Evolutionary conservation across 2,888 invertebrate species (phyloP).

Genomic region (Campoplex capitator): DNA sequence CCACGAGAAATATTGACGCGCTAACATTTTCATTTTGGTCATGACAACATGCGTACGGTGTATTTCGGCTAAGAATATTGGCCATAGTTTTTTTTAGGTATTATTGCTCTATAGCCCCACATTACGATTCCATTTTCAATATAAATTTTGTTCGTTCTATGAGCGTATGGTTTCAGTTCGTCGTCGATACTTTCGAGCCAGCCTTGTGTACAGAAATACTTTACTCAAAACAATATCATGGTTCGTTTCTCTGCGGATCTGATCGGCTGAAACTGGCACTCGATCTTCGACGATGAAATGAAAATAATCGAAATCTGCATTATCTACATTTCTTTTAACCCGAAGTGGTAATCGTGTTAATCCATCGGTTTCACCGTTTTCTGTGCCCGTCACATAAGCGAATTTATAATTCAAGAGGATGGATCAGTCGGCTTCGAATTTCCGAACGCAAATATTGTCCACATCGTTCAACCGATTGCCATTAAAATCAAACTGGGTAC

Average conservation of each 20-base stretch:
- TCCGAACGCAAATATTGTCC: too few relatives aligned
- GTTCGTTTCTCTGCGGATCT: conserved; percentile 34
- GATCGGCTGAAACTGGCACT: conserved; percentile 46
- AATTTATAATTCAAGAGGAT: conserved; percentile 64
- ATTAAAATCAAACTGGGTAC: too few relatives aligned
- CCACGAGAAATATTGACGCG: conserved; percentile 62
- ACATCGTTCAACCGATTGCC: too few relatives aligned
- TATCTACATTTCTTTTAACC: conserved; percentile 42
- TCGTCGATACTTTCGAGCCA: conserved; percentile 37
- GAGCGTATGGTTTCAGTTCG: conserved; percentile 19
- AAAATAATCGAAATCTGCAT: conserved; percentile 51
- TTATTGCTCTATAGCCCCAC: conserved; percentile 62
- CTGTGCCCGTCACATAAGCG: conserved; percentile 64
- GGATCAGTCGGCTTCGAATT: too few relatives aligned
- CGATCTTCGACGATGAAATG: conserved; percentile 58
- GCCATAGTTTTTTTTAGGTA: conserved; percentile 14
- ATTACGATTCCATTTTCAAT: conserved; percentile 48
- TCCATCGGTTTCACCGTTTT: conserved; percentile 64
- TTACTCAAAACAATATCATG: conserved; percentile 41
- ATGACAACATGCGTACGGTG: conserved; percentile 59
- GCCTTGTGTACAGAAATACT: conserved; percentile 36
- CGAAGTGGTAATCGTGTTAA: conserved; percentile 61
- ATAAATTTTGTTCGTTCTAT: conserved; percentile 32
- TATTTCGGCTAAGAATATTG: conserved; percentile 48
- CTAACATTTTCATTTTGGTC: conserved; percentile 59